These are phyloP conservation scores for Equus quagga DNA, from an alignment of 2,113 vertebrate genomes.

Conservation along the genomic window DNA sequence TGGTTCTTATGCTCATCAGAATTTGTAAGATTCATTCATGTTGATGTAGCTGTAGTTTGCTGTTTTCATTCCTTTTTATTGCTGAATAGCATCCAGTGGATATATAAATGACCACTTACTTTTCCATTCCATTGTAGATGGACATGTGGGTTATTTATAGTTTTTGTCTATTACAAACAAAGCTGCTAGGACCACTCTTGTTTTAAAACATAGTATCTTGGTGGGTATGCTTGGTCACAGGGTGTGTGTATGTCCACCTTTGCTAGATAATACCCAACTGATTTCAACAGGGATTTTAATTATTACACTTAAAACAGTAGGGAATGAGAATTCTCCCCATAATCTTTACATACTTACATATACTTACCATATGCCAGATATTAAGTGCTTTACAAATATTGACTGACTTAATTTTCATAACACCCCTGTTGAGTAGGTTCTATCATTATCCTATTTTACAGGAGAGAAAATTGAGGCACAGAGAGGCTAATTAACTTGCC, in stretches of 20 bases:
- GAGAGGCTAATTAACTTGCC: not conserved
- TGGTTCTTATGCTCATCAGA: not conserved
- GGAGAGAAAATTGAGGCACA: not conserved
- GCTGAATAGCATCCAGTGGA: not conserved
- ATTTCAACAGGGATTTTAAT: slow-evolving; percentile 26
- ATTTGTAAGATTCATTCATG: not conserved
- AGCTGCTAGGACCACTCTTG: not conserved
- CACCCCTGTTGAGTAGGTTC: not conserved
- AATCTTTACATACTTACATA: not conserved
- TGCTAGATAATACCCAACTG: not conserved
- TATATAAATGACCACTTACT: not conserved
- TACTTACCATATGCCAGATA: not conserved
- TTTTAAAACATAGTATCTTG: slow-evolving; percentile 29
- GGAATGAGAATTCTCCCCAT: not conserved
- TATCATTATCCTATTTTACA: slow-evolving; percentile 26
- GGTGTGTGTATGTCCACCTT: not conserved
- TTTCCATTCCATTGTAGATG: not conserved
- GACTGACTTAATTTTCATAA: slow-evolving; percentile 7
- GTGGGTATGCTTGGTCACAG: not conserved
- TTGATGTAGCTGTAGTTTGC: not conserved
- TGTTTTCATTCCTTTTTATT: not conserved
- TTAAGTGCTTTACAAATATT: slow-evolving; percentile 31
- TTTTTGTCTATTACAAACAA: not conserved
- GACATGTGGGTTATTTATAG: not conserved
- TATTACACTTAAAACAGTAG: not conserved